Evolutionary conservation across 1,140 invertebrate genomes (phyloP), one percentile per base, ranked within the genome.

Genomic region (Fopius arisanus): DNA sequence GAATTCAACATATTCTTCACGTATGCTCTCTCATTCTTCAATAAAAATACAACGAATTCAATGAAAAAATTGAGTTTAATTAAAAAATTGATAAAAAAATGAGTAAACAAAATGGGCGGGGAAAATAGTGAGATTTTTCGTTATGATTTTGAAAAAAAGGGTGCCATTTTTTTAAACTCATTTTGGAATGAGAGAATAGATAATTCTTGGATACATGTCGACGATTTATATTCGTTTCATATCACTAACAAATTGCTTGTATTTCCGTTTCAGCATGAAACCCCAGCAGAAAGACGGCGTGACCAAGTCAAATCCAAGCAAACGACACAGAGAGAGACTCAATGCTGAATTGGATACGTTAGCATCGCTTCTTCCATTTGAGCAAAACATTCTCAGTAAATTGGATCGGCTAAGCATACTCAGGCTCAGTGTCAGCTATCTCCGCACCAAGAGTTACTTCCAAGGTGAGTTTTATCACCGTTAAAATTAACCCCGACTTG

Each of bases 261-360:
- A 72, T 70, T 80, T 79, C 84, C 83, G 85, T 81, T 74, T 92
- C 92, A 98, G 96, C 87, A 91, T 97, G 81, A 98, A 98, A 87
- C 96, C 96, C 59, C 96, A 96, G 65, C 94, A 96, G 77, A 98
- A 98, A 89, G 97, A 98, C 87, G 94, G 95, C 72, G 96, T 97
- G 79, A 97, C 96, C n/a, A 99, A 99, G 86, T 98, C 96, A 82
- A 99, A 99, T 89, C 98, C 98, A 0, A 98, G 96, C 86, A 99
- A 99, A 88, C 89, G 98, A 23, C 98, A 99, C 88, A 91, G 98
- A 23, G 98, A 99, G 90, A 90, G 98, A 29, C 91, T 99, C 29
- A 99, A 99, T 87, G 96, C 96, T 2, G 98, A 99, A 88, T 89
- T 99, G 84, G 98, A 99, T 89, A 97, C 96, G 41, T 89, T 99